Percentiles rank a stretch among this genome's conserved stretches.
phyloP scores from a whole-genome alignment of 1,140 invertebrate species.

The Batillaria attramentaria region DNA sequence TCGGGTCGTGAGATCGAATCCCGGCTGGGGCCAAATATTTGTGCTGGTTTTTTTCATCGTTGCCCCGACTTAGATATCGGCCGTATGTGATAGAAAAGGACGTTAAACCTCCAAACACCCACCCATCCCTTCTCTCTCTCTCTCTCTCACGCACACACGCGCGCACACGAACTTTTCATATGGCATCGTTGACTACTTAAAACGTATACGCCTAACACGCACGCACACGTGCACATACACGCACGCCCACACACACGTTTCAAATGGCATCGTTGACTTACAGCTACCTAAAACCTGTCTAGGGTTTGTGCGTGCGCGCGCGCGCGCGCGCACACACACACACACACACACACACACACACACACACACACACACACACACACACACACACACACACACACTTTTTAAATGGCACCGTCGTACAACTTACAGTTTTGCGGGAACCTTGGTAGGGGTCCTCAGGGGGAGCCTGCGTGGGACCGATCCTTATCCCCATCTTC shows the following conservation, averaged over 20 bases:
- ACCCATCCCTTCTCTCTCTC: too few species aligned
- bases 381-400: conserved; percentile 36
- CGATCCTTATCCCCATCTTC: conserved; percentile 86
- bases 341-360: not conserved
- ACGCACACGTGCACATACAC: not conserved
- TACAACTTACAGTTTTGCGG: conserved; percentile 70
- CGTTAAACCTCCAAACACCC: too few species aligned
- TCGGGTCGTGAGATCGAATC: too few species aligned
- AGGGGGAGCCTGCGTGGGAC: conserved; percentile 48
- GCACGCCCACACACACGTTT: not conserved
- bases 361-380: not conserved
- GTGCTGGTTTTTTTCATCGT: too few species aligned
- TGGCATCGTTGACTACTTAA: not conserved
- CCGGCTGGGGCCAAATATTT: too few species aligned
- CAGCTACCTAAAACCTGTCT: not conserved
- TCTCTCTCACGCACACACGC: too few species aligned
- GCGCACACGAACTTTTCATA: not conserved
- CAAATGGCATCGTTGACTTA: not conserved
- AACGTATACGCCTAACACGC: not conserved
- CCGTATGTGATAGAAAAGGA: too few species aligned
- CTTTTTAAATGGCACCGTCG: too few species aligned
- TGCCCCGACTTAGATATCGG: too few species aligned
- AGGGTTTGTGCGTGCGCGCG: too few species aligned
- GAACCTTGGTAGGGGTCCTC: conserved; percentile 67
- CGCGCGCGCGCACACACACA: too few species aligned